A percentile compares a stretch with the other conserved stretches of the same genome.
phyloP scores from a whole-genome alignment of 2,797 vertebrate species.

The Microctenopoma stevenorrisi region DNA sequence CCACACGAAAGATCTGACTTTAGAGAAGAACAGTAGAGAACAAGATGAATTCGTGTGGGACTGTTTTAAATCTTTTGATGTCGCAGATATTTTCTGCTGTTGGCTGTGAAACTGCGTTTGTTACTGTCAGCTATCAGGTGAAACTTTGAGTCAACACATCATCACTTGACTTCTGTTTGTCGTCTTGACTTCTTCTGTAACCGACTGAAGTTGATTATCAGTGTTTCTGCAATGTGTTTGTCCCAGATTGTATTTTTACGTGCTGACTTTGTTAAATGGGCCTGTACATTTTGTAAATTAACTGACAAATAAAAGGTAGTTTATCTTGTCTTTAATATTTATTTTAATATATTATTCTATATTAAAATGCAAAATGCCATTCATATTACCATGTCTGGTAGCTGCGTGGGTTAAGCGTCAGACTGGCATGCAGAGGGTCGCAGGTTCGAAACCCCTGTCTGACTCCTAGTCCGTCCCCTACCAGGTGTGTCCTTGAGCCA shows the following conservation, averaged over 20 bases:
- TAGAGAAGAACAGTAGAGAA: not conserved
- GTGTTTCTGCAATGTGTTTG: conserved; percentile 1
- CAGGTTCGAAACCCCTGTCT: no score
- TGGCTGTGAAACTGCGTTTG: not conserved
- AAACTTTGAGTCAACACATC: not conserved
- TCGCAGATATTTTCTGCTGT: not conserved
- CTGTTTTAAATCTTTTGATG: not conserved
- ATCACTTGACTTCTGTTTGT: conserved; percentile 14
- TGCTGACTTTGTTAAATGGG: conserved; percentile 64
- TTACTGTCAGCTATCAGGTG: conserved; percentile 9
- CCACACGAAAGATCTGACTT: not conserved
- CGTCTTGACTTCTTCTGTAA: conserved; percentile 4
- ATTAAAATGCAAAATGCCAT: no score
- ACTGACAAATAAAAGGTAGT: conserved; percentile 69
- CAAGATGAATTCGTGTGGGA: not conserved
- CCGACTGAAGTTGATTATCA: not conserved
- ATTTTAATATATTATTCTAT: no score
- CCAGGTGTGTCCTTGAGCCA: no score
- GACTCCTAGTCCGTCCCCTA: no score
- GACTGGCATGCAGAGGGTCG: no score
- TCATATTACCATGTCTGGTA: no score
- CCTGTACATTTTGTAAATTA: conserved; percentile 78
- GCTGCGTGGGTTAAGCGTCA: no score
- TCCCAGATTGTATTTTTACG: conserved; percentile 24
- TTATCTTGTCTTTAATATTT: conserved; percentile 50